phyloP scores from a whole-genome alignment of 1,140 invertebrate species.

The Zaprionus ghesquierei region DNA sequence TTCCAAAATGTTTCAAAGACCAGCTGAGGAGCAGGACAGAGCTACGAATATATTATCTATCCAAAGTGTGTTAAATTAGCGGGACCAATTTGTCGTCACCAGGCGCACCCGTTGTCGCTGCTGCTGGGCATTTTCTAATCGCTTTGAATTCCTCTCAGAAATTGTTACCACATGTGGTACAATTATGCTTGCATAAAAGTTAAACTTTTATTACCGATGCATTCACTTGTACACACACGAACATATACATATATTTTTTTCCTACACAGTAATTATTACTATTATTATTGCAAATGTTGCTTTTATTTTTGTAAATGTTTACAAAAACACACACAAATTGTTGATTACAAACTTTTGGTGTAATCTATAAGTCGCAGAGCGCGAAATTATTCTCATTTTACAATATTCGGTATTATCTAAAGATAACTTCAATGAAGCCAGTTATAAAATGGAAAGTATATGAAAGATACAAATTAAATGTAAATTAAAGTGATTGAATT shows the following conservation, averaged over 20 bases:
- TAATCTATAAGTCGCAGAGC: constrained; percentile 31
- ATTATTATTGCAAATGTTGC: constrained; percentile 54
- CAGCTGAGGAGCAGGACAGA: constrained; percentile 31
- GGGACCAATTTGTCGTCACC: constrained; percentile 63
- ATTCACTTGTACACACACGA: constrained; percentile 33
- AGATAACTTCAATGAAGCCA: constrained; percentile 44
- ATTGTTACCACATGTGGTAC: constrained; percentile 17
- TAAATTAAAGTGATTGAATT: constrained; percentile 52
- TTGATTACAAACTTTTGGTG: constrained; percentile 37
- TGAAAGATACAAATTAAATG: constrained; percentile 51
- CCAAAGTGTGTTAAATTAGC: constrained; percentile 41
- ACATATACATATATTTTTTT: constrained; percentile 54
- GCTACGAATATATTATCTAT: constrained; percentile 32
- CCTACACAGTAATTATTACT: constrained; percentile 53
- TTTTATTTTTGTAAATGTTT: constrained; percentile 63
- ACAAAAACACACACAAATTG: constrained; percentile 49
- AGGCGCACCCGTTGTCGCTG: constrained; percentile 12
- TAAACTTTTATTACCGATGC: constrained; percentile 58
- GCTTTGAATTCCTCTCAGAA: constrained; percentile 58
- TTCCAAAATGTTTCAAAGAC: constrained; percentile 31
- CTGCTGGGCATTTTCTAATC: constrained; percentile 43
- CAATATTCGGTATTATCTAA: constrained; percentile 64
- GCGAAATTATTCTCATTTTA: constrained; percentile 57
- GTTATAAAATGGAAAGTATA: constrained; percentile 44
- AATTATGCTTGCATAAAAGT: constrained; percentile 53